Evolutionary conservation across 2,888 invertebrate genomes (phyloP), one percentile per base, ranked within the genome.

Genomic region (Chelonus formosanus): DNA sequence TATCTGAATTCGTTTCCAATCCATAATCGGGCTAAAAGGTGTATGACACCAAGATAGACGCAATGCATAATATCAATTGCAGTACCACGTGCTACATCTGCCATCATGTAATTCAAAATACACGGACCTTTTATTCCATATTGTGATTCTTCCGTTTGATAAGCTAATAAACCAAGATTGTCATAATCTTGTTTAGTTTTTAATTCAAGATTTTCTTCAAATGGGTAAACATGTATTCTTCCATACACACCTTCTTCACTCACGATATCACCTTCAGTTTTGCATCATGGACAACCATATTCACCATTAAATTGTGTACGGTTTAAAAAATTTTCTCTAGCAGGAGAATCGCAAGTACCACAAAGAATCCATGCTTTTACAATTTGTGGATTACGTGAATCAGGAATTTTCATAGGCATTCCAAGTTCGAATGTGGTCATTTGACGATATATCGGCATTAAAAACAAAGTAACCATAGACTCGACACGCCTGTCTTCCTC

Each of bases 181-280:
- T 44, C 32, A 6, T 53, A 47, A 20, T 63, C 55, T 53, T 47
- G 7, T 40, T 63, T 54, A 31, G 63, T 63, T 40, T 5, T 40
- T 5, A 40, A 40, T 40, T 40, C 4, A 40, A 40, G 4, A 40
- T 40, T 40, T 52, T 35, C 36, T 20, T 58, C 59, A 36, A 43
- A 65, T 34, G 65, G 65, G 43, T 65, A 65, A 45, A 65, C 52
- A 53, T 54, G 58, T 5, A 44, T 54, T 43, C 53, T 65, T 36
- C 36, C 54, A 52, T n/a, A 50, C 32, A 10, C 52, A 48, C 40
- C 50, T 35, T 43, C 60, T 35, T 53, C 53, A 3, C 60, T 47
- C 40, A 55, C 48, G 36, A 4, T 66, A n/a, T 40, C 20, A n/a
- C 62, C 56, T 56, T 48, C 62, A 34, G 36, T 35, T 56, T 64